Conservation (phyloP, 2,888 invertebrate genomes). For the Archips xylosteana region DNA sequence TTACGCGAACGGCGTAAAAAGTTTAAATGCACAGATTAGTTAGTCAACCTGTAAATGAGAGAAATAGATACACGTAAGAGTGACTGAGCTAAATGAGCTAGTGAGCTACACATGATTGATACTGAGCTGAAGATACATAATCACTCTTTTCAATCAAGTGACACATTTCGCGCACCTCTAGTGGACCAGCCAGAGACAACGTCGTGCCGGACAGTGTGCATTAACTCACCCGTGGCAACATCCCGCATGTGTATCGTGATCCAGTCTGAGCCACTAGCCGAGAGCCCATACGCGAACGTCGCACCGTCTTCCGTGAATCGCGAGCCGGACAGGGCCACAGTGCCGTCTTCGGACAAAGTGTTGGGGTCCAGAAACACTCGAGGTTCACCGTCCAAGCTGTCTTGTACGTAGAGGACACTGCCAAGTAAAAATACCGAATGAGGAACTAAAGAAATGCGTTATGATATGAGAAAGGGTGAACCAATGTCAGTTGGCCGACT, state of each 20-base stretch:
- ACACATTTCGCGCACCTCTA: too few relatives aligned
- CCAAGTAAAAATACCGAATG: slow-evolving; percentile 23
- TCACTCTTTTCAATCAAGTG: too few relatives aligned
- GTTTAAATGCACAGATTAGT: too few relatives aligned
- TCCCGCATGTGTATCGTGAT: slow-evolving; percentile 94
- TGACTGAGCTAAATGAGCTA: too few relatives aligned
- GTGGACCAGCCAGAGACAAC: too few relatives aligned
- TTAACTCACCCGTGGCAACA: slow-evolving; percentile 87
- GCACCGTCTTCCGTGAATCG: slow-evolving; percentile 96
- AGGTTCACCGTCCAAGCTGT: slow-evolving; percentile 90
- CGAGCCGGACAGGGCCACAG: slow-evolving; percentile 90
- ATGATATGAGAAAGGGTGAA: not conserved
- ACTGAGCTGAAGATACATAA: too few relatives aligned
- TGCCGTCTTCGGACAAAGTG: slow-evolving; percentile 95
- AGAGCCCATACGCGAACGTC: slow-evolving; percentile 96
- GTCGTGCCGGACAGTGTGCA: not conserved
- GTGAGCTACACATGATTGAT: too few relatives aligned
- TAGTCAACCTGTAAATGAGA: too few relatives aligned
- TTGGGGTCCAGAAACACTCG: slow-evolving; percentile 98
- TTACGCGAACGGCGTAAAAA: too few relatives aligned
- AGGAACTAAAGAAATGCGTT: not conserved
- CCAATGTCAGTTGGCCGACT: too few relatives aligned
- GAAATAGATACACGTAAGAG: too few relatives aligned
- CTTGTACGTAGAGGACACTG: slow-evolving; percentile 96
- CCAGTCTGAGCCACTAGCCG: slow-evolving; percentile 98